Base-by-base conservation (phyloP, 1,140 invertebrate species). In the Drosophila trapezifrons region DNA sequence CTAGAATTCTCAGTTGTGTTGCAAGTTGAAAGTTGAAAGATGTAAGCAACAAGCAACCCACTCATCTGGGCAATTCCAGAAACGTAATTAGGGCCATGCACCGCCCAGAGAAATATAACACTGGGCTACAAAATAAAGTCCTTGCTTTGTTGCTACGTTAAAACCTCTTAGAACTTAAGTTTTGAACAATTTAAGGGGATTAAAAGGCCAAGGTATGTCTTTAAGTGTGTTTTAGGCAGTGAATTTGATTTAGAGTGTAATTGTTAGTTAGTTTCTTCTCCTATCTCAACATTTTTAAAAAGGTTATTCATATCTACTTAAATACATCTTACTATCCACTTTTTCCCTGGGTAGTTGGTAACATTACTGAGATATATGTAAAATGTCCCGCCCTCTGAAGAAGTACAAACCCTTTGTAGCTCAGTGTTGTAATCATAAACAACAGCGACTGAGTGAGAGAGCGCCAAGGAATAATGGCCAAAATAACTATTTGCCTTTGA, bases 401-500 rank as follows among this genome's bases (percentile, higher is more conserved):
- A 32, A 10, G 3, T 3, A 10, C 2, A 32, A 32, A 32, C 2
- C 29, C 10, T 3, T 10, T 10, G 32, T 22, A 20, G 51, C 32
- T 54, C 18, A 37, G 51, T 37, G 51, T 54, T 18, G 17, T 58
- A 70, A 35, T 20, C 27, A 71, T 56, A 38, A 56, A 29, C 42
- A 37, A 32, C 60, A 29, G 22, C 17, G 9, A 38, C 40, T 7
- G 40, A 51, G 15, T 5, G 38, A 27, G 37, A 52, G 15, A 25
- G 40, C 9, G 15, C 12, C 22, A n/a, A 64, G 75, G 22, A 85
- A 72, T 81, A 85, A 82, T 87, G 70, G 62, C 45, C 58, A 86
- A 85, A 86, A 81, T 71, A 72, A 85, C 70, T 72, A 82, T 78
- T 78, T 87, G 75, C 35, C 42, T 76, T 86, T 54, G 55, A 76